These are phyloP conservation scores for Triplophysa dalaica DNA, from an alignment of 2,113 vertebrate genomes.

Conservation along the genomic window DNA sequence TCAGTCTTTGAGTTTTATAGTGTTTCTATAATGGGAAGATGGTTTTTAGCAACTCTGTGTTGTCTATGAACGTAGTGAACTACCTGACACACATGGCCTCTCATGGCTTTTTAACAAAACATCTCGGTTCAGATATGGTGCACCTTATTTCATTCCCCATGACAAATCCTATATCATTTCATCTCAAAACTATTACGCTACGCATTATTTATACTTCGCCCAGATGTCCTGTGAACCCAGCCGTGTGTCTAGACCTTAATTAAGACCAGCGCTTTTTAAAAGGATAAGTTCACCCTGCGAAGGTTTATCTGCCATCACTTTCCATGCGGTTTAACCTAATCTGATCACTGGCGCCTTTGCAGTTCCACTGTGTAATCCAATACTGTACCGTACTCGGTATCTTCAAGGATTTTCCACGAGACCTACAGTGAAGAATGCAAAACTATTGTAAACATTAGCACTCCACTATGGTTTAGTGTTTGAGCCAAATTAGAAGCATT, in stretches of 20 bases:
- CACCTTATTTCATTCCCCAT: background rate
- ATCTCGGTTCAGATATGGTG: background rate
- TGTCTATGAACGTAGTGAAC: too few relatives aligned
- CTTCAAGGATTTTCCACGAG: slow-evolving; percentile 47
- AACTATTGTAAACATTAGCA: slow-evolving; percentile 21
- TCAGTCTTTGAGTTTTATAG: too few relatives aligned
- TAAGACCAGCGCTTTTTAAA: background rate
- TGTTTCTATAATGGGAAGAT: too few relatives aligned
- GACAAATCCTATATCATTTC: background rate
- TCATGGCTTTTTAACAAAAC: background rate
- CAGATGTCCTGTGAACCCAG: background rate
- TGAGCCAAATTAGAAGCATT: slow-evolving; percentile 14
- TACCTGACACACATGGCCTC: too few relatives aligned
- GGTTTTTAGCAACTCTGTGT: too few relatives aligned
- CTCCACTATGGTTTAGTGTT: background rate
- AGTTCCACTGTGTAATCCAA: slow-evolving; percentile 60
- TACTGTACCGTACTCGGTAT: slow-evolving; percentile 41
- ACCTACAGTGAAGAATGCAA: slow-evolving; percentile 32
- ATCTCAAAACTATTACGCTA: background rate
- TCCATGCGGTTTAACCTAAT: slow-evolving; percentile 22
- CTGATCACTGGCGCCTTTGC: slow-evolving; percentile 56
- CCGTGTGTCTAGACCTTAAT: background rate
- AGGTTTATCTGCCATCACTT: slow-evolving; percentile 2
- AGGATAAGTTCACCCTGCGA: background rate
- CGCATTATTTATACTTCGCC: background rate